Evolutionary conservation across 2,113 vertebrate species (phyloP).

Genomic region (Eurystomus gularis): DNA sequence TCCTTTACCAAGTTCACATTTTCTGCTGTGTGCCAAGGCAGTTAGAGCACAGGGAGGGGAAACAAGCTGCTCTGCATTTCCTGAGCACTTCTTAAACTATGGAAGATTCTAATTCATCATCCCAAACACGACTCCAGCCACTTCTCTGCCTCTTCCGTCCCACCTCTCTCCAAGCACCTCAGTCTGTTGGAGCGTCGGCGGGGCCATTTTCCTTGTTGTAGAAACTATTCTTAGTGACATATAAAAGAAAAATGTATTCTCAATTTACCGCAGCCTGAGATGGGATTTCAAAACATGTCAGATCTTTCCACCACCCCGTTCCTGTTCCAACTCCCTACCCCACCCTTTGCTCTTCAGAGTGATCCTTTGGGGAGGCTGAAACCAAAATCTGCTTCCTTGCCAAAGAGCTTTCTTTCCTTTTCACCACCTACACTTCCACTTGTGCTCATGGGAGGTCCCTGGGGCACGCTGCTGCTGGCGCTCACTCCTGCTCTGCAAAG

Average conservation of each 20-base stretch:
- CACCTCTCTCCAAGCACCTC: background rate
- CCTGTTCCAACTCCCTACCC: background rate
- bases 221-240: background rate
- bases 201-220: background rate
- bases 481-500: accelerated
- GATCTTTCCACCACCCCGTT: background rate
- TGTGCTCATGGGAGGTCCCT: accelerated
- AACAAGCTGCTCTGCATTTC: background rate
- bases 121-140: background rate
- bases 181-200: background rate
- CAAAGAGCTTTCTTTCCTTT: background rate
- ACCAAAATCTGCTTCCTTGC: background rate
- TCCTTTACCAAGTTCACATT: background rate
- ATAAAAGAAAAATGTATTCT: too few species aligned
- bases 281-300: background rate
- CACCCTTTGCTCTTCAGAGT: background rate
- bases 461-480: background rate
- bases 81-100: background rate
- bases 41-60: background rate
- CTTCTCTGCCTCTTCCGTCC: background rate
- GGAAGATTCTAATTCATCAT: background rate
- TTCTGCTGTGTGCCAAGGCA: background rate
- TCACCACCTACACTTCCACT: background rate
- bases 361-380: background rate
- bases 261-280: background rate